Conservation (phyloP, 2,113 vertebrate genomes). For the Loxodonta africana region DNA sequence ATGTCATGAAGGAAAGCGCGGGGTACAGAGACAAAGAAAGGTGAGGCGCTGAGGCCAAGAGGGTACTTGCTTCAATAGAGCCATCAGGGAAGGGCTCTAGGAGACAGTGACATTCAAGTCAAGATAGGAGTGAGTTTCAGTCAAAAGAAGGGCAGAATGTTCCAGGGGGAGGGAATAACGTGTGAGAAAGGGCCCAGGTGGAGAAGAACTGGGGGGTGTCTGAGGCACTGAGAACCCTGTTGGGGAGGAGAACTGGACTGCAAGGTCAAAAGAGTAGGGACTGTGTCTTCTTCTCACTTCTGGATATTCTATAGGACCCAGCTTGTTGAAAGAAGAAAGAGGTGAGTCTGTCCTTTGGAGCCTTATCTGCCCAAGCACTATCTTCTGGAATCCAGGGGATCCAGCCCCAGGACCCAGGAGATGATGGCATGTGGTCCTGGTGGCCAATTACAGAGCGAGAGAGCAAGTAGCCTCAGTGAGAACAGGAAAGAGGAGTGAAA, state of each 20-base stretch:
- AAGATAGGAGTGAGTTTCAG: not conserved
- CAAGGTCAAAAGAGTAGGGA: not conserved
- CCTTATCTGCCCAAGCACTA: rapidly evolving
- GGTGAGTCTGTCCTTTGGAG: rapidly evolving
- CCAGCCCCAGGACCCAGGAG: not conserved
- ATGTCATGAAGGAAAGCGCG: rapidly evolving
- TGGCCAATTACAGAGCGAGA: not conserved
- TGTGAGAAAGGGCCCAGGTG: rapidly evolving
- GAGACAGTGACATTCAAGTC: not conserved
- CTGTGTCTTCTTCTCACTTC: not conserved
- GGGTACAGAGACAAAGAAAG: not conserved
- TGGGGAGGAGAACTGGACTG: not conserved
- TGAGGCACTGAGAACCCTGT: rapidly evolving
- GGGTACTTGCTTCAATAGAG: too few species aligned
- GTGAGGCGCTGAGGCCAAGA: not conserved
- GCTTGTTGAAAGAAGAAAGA: not conserved
- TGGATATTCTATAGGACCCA: not conserved
- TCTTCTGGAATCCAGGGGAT: not conserved
- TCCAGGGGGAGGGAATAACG: not conserved
- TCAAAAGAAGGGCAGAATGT: not conserved
- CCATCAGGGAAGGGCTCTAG: too few species aligned
- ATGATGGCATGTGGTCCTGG: rapidly evolving
- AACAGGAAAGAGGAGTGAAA: not conserved
- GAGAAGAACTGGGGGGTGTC: not conserved
- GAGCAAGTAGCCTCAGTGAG: not conserved